Evolutionary conservation across 2,797 vertebrate genomes (phyloP).

Genomic region (Danionella dracula): DNA sequence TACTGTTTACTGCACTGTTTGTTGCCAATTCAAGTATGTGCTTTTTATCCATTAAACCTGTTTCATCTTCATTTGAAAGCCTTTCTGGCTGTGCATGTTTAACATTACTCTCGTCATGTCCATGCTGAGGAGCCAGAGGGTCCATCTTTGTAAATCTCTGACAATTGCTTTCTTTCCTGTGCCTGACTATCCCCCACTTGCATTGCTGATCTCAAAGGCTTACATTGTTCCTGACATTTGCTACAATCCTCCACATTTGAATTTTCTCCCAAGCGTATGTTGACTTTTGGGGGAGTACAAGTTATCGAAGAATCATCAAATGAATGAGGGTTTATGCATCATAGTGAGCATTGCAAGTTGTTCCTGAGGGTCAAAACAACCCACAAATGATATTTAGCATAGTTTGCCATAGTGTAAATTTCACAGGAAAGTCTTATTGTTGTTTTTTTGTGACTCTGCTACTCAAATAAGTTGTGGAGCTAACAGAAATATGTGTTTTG

Average conservation of each 20-base stretch:
- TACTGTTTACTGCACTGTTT: not conserved
- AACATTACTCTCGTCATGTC: not conserved
- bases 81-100: not conserved
- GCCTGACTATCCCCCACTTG: slow-evolving; percentile 36
- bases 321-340: slow-evolving; percentile 23
- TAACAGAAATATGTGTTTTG: too few relatives aligned
- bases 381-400: slow-evolving; percentile 26
- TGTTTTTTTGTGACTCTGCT: too few relatives aligned
- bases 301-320: slow-evolving; percentile 15
- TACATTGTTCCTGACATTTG: slow-evolving; percentile 51
- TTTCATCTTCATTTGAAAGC: too few relatives aligned
- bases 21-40: too few relatives aligned
- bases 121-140: not conserved
- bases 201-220: slow-evolving; percentile 36
- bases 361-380: slow-evolving; percentile 31
- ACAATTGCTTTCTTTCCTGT: slow-evolving; percentile 22
- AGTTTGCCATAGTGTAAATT: slow-evolving; percentile 8
- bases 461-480: too few relatives aligned
- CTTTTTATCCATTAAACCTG: too few relatives aligned
- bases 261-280: slow-evolving; percentile 47
- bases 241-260: slow-evolving; percentile 39
- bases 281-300: slow-evolving; percentile 38
- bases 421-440: not conserved
- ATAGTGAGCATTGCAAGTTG: slow-evolving; percentile 31
- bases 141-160: slow-evolving; percentile 33